phyloP scores from a whole-genome alignment of 2,113 vertebrate genomes.

The Microcebus ravelobensis region DNA sequence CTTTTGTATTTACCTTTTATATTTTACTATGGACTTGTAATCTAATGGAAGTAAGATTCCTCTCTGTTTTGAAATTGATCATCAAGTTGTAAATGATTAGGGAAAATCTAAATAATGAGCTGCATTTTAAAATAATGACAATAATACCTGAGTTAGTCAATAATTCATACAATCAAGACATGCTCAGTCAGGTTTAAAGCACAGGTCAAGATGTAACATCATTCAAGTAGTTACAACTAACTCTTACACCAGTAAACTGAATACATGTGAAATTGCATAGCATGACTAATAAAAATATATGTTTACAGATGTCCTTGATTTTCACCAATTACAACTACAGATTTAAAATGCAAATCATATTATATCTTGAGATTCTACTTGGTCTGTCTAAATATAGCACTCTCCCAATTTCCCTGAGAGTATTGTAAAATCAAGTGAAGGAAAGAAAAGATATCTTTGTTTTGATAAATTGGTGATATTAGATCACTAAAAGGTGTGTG shows the following conservation, averaged over 20 bases:
- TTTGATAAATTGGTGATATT: conserved; percentile 11
- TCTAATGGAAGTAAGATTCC: not conserved
- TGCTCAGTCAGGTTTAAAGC: conserved; percentile 22
- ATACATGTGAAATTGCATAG: not conserved
- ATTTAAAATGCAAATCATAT: conserved; percentile 24
- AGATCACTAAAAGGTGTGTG: not conserved
- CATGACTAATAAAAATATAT: not conserved
- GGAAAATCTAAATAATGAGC: not conserved
- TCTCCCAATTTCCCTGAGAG: not conserved
- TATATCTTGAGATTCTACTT: not conserved
- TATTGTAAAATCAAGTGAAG: conserved; percentile 19
- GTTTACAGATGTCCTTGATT: not conserved
- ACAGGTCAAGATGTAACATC: not conserved
- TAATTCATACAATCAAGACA: not conserved
- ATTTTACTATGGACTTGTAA: not conserved
- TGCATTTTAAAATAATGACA: conserved; percentile 3
- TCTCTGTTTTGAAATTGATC: conserved; percentile 24
- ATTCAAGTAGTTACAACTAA: not conserved
- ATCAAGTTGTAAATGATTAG: conserved; percentile 1
- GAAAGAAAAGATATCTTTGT: not conserved
- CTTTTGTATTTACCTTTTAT: not conserved
- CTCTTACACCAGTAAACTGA: not conserved
- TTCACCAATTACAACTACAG: not conserved
- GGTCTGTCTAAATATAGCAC: not conserved
- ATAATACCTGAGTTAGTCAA: not conserved